Base-by-base conservation (phyloP, 2,888 invertebrate species). In the Drosophila rellima region DNA sequence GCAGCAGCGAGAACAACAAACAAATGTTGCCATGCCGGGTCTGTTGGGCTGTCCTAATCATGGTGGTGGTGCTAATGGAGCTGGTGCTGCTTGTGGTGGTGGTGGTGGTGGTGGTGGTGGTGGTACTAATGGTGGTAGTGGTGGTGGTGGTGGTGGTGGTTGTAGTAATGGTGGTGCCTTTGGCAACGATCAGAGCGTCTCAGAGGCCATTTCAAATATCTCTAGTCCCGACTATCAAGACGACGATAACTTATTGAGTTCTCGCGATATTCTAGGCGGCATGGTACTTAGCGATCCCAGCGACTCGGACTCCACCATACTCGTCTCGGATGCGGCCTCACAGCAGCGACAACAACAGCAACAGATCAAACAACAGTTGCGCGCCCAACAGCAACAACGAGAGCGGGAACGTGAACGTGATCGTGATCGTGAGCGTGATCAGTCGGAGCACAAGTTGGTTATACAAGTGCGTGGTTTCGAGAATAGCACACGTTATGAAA, bases 211-310 rank as follows among this genome's bases (percentile, higher is more conserved):
- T 86, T 97, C 97, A 80, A 97, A 97, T 93, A 97, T 97, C 93
- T 96, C 96, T 82, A 97, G 96, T 93, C 97, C 97, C 40, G 97
- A 97, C 93, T 97, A 96, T 93, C 96, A 96, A 93, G 97, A 97
- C 92, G 96, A 96, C 91, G 96, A 96, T 93, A 95, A 95, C 78
- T 95, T 96, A 93, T 94, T 96, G 74, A 95, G 95, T 85, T 95
- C 95, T 59, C 95, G 96, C 82, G 96, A 97, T 92, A 89, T 91
- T 91, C 95, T 96, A 91, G 95, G 96, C 82, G 93, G 95, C 51
- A 97, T 97, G 96, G 96, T 96, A 91, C 94, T 97, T 83, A 97
- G 97, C 91, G 97, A 97, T 93, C 96, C 96, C 52, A 97, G 96
- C 92, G 97, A 97, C 93, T 97, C 97, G 83, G 97, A 97, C 92